A percentile compares a stretch with the other conserved stretches of the same genome.
Conservation (phyloP, 2,888 invertebrate species). For the Crepidodera aurea region DNA sequence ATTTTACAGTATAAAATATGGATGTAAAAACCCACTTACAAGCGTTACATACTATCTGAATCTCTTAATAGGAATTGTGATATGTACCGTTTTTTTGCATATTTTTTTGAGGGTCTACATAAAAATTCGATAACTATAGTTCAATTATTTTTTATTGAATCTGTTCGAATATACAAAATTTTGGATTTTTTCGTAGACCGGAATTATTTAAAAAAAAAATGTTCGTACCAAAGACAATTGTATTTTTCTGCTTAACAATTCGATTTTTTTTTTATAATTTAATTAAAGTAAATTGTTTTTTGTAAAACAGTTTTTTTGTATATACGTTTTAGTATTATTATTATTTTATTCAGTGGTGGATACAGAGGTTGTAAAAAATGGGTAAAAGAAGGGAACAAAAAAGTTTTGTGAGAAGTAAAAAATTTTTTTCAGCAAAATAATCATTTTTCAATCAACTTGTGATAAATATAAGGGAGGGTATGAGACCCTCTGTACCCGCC, state of each 20-base stretch:
- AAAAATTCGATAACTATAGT: neutral
- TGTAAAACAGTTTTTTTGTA: conserved; percentile 54
- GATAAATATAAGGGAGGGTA: neutral
- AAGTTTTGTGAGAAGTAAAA: neutral
- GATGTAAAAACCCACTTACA: no score
- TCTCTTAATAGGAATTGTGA: no score
- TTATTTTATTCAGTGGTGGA: neutral
- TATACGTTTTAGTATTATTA: conserved; percentile 59
- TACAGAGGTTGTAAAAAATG: neutral
- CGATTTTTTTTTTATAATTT: conserved; percentile 14
- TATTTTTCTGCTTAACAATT: conserved; percentile 30
- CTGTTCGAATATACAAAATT: neutral
- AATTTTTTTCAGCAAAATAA: neutral
- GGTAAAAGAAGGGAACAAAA: neutral
- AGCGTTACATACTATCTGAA: no score
- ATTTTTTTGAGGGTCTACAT: neutral
- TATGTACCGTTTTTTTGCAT: neutral
- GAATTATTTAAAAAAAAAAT: neutral
- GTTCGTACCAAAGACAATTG: conserved; percentile 51
- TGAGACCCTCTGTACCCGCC: neutral
- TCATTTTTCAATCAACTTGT: neutral
- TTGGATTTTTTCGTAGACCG: neutral
- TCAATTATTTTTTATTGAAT: neutral
- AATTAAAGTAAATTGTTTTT: conserved; percentile 48
- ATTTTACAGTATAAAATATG: no score